phyloP scores from a whole-genome alignment of 2,888 invertebrate genomes.

The Meloe dianella region DNA sequence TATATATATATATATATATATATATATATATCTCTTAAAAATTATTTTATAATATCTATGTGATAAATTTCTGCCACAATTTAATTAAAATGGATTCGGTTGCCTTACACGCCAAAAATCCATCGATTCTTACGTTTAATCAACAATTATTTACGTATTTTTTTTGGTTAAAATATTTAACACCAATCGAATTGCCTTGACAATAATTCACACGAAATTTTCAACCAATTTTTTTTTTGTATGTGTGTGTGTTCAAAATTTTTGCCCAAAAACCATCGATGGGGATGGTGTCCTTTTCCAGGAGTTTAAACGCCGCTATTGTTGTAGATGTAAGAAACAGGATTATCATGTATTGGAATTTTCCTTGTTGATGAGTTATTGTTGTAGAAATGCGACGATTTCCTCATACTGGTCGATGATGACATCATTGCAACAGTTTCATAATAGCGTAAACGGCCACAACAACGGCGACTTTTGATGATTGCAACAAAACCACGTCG shows the following conservation, averaged over 20 bases:
- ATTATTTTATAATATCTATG: conserved; percentile 16
- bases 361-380: conserved; percentile 63
- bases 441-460: conserved; percentile 83
- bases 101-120: conserved; percentile 12
- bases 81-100: conserved; percentile 17
- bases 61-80: conserved; percentile 37
- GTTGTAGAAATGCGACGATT: conserved; percentile 85
- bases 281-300: conserved; percentile 44
- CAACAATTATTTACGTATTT: too few species aligned
- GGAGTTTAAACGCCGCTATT: conserved; percentile 73
- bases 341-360: conserved; percentile 54
- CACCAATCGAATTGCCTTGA: neutral
- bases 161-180: conserved; percentile 7
- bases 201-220: neutral
- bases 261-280: conserved; percentile 27
- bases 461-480: conserved; percentile 83
- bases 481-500: conserved; percentile 89
- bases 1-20: too few species aligned
- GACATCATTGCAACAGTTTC: conserved; percentile 86
- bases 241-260: neutral
- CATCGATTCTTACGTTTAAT: conserved; percentile 12
- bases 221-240: neutral
- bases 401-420: conserved; percentile 83
- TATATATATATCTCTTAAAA: conserved; percentile 5
- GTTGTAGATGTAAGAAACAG: conserved; percentile 67